phyloP scores from a whole-genome alignment of 2,113 vertebrate genomes.

The Menura novaehollandiae region DNA sequence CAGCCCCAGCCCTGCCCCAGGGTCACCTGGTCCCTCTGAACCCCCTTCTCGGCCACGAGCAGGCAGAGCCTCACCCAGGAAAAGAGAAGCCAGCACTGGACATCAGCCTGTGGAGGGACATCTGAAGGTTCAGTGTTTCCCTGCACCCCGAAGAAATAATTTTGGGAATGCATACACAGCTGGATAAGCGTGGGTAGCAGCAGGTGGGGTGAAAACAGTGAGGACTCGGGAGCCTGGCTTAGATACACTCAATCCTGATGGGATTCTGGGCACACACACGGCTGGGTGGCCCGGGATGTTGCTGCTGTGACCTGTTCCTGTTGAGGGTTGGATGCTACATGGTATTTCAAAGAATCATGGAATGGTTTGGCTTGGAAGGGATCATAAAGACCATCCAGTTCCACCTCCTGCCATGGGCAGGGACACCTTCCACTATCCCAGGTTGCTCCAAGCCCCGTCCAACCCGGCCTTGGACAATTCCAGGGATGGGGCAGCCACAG shows the following conservation, averaged over 20 bases:
- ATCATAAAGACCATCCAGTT: neutral
- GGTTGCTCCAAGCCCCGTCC: fast-evolving
- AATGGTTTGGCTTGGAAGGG: neutral
- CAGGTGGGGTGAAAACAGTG: neutral
- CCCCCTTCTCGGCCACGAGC: neutral
- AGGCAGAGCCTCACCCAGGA: neutral
- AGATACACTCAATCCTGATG: fast-evolving
- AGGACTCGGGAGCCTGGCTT: neutral
- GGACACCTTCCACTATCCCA: fast-evolving
- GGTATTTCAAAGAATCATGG: neutral
- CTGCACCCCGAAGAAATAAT: fast-evolving
- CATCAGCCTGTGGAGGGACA: neutral
- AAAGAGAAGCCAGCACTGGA: neutral
- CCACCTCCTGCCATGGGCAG: neutral
- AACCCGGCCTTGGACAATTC: fast-evolving
- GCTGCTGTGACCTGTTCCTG: neutral
- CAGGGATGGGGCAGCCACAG: neutral
- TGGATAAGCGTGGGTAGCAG: neutral
- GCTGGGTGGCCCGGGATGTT: neutral
- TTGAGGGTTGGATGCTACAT: fast-evolving
- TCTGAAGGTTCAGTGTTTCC: fast-evolving
- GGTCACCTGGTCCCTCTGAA: neutral
- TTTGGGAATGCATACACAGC: fast-evolving
- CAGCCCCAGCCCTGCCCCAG: neutral
- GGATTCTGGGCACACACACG: neutral